These are phyloP conservation scores for Euphydryas editha DNA, from an alignment of 2,888 invertebrate genomes.

Conservation along the genomic window DNA sequence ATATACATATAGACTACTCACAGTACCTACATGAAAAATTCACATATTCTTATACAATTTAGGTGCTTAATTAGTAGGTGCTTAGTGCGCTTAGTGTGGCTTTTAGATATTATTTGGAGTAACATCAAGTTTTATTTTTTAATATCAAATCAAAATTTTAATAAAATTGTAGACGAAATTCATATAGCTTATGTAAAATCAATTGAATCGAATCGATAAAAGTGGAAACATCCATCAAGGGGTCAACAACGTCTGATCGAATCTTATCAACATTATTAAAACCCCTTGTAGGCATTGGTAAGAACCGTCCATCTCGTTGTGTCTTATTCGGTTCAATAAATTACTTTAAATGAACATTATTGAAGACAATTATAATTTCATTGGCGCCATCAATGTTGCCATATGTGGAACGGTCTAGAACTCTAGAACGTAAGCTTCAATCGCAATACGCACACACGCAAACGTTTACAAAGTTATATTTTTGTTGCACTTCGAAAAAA, in stretches of 20 bases:
- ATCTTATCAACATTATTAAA: slow-evolving; percentile 18
- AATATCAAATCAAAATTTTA: too few species aligned
- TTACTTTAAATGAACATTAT: slow-evolving; percentile 33
- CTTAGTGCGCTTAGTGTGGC: too few species aligned
- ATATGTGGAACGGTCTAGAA: slow-evolving; percentile 21
- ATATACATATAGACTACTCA: too few species aligned
- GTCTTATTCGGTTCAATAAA: slow-evolving; percentile 27
- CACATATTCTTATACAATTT: too few species aligned
- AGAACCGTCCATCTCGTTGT: slow-evolving; percentile 20
- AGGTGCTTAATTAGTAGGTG: too few species aligned
- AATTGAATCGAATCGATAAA: not conserved
- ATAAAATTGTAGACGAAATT: not conserved
- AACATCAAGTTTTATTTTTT: too few species aligned
- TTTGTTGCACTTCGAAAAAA: too few species aligned
- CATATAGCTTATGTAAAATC: not conserved
- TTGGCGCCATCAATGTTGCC: slow-evolving; percentile 24
- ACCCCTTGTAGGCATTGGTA: slow-evolving; percentile 18
- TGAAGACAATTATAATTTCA: slow-evolving; percentile 38
- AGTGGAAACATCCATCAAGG: not conserved
- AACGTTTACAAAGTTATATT: not conserved
- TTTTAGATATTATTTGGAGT: too few species aligned
- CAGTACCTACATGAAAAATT: too few species aligned
- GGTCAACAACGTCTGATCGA: slow-evolving; percentile 20
- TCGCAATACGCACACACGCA: not conserved
- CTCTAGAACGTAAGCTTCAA: not conserved